phyloP scores from a whole-genome alignment of 2,888 invertebrate species.

The Odontocerum albicorne region DNA sequence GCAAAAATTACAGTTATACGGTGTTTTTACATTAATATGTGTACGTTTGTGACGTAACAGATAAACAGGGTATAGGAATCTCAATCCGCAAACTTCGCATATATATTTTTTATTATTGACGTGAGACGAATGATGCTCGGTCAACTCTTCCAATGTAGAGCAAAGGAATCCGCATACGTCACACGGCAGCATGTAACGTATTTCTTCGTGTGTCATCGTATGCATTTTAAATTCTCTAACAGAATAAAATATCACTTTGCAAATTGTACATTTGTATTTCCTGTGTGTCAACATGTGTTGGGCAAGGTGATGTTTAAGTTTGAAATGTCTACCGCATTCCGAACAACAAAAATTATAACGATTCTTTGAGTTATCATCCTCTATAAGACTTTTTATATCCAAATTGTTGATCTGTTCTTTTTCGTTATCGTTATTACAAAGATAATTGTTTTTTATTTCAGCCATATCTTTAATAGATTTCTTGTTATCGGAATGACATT shows the following conservation, averaged over 20 bases:
- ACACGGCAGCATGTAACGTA: not conserved
- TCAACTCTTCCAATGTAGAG: not conserved
- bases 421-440: too few relatives aligned
- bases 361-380: too few relatives aligned
- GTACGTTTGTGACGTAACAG: too few relatives aligned
- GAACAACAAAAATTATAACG: not conserved
- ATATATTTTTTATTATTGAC: too few relatives aligned
- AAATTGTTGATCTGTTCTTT: not conserved
- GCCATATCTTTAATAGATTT: not conserved
- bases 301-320: not conserved
- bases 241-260: not conserved
- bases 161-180: not conserved
- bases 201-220: conserved; percentile 1
- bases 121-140: too few relatives aligned
- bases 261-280: conserved; percentile 1
- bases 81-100: too few relatives aligned
- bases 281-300: not conserved
- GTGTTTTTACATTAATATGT: too few relatives aligned
- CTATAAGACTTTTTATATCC: not conserved
- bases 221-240: not conserved
- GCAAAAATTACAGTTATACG: too few relatives aligned
- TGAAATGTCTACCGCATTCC: conserved; percentile 1
- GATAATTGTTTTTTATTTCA: too few relatives aligned
- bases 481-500: not conserved
- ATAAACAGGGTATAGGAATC: too few relatives aligned